Evolutionary conservation across 2,113 vertebrate species (phyloP).

Genomic region (Xerus inauris): DNA sequence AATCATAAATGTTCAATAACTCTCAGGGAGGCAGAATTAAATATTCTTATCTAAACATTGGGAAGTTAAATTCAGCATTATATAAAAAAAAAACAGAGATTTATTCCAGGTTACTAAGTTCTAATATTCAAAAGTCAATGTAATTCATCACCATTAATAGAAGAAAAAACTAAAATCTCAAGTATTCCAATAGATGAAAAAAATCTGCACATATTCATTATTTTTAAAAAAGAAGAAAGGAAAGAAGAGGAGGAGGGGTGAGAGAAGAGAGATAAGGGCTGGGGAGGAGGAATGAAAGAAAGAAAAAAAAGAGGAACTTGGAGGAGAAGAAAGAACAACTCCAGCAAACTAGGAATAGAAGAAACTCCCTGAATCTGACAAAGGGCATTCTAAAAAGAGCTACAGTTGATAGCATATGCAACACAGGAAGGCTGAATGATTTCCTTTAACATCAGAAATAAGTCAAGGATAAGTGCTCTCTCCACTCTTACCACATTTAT

Average conservation of each 20-base stretch:
- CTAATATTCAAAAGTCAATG: background rate
- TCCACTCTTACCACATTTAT: background rate
- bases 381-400: background rate
- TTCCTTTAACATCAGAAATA: background rate
- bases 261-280: accelerated
- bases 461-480: background rate
- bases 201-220: background rate
- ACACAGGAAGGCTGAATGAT: background rate
- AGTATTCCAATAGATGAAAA: background rate
- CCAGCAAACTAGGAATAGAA: background rate
- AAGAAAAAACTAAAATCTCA: background rate
- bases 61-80: background rate
- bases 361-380: background rate
- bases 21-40: background rate
- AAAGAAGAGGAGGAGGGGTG: background rate
- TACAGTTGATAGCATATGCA: background rate
- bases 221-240: background rate
- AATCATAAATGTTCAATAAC: background rate
- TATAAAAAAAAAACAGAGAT: background rate
- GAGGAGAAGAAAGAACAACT: background rate
- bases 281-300: background rate
- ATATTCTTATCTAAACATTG: background rate
- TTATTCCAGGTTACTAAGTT: background rate
- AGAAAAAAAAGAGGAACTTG: background rate
- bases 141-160: background rate